Base-by-base conservation (phyloP, 2,797 vertebrate species). In the Poliocrania exsul region DNA sequence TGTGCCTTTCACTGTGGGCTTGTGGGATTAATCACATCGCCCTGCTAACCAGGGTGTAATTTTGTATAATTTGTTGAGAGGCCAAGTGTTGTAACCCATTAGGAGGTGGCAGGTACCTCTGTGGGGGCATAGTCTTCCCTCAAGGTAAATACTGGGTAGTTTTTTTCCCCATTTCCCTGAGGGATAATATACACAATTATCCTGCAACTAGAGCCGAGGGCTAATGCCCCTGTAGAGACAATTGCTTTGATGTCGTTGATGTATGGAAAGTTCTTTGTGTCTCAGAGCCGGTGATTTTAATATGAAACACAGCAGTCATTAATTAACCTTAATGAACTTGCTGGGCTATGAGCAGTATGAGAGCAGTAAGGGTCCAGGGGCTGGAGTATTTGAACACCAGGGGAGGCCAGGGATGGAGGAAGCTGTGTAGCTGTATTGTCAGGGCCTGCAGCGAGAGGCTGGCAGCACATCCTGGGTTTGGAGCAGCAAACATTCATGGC, bases 251-350 rank as follows among this genome's bases (percentile, higher is more conserved):
- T 92, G 89, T 72, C 24, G n/a, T 64, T 94, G 91, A 91, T 83
- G 85, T 87, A 78, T 88, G 91, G 89, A 95, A 93, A 92, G 74
- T 87, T 82, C 83, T 92, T 91, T 93, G 84, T 94, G 89, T 80
- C 86, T 95, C 79, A 28, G 80, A 89, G 83, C 67, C 1, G 20
- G 87, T 88, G 79, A 93, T 93, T 95, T 96, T 96, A 93, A 95
- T 95, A 86, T 86, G 87, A 92, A 93, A 85, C 94, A 67, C 92
- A 94, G 94, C 91, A 90, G 85, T 93, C 74, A 81, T 91, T 95
- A 96, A 96, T 95, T 94, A 96, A 91, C 95, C 91, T 86, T 96
- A 95, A 96, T 95, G 94, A 94, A 94, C 75, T 80, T 58, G 74
- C 33, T 21, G 73, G 67, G 69, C 87, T 73, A 16, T 4, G 29